A percentile compares a stretch with the other conserved stretches of the same genome.
phyloP scores from a whole-genome alignment of 2,113 vertebrate species.

The Rhipidura dahli region DNA sequence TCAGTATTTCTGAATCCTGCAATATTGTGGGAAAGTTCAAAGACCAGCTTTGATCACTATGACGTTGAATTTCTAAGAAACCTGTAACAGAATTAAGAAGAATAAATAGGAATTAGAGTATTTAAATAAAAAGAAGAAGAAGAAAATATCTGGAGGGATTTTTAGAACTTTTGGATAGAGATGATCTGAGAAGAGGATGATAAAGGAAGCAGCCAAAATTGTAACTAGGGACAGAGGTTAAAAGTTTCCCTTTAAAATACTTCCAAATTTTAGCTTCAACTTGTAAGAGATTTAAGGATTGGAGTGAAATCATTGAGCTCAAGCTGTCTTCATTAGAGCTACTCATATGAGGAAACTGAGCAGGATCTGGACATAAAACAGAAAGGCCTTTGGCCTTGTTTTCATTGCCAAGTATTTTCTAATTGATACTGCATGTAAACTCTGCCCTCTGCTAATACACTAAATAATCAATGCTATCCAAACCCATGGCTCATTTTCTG shows the following conservation, averaged over 20 bases:
- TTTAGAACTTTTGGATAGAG: neutral
- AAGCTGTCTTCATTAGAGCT: constrained; percentile 17
- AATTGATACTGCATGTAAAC: constrained; percentile 60
- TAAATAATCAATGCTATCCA: constrained; percentile 33
- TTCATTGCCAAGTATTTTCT: constrained; percentile 37
- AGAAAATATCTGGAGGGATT: neutral
- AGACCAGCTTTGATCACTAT: neutral
- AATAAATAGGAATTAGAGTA: neutral
- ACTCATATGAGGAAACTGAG: constrained; percentile 22
- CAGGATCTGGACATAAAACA: constrained; percentile 23
- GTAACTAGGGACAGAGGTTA: neutral
- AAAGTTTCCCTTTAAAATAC: neutral
- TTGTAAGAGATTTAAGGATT: neutral
- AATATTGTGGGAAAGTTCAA: neutral
- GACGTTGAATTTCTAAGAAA: neutral
- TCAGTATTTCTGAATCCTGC: neutral
- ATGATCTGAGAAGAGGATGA: neutral
- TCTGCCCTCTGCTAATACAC: constrained; percentile 26
- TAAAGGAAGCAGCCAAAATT: neutral
- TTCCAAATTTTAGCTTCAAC: neutral
- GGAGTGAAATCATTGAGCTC: neutral
- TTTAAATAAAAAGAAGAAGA: neutral
- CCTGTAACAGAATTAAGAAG: neutral
- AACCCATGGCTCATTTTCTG: neutral
- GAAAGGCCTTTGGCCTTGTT: neutral